Conservation (phyloP, 1,140 invertebrate genomes). For the Daktulosphaira vitifoliae region DNA sequence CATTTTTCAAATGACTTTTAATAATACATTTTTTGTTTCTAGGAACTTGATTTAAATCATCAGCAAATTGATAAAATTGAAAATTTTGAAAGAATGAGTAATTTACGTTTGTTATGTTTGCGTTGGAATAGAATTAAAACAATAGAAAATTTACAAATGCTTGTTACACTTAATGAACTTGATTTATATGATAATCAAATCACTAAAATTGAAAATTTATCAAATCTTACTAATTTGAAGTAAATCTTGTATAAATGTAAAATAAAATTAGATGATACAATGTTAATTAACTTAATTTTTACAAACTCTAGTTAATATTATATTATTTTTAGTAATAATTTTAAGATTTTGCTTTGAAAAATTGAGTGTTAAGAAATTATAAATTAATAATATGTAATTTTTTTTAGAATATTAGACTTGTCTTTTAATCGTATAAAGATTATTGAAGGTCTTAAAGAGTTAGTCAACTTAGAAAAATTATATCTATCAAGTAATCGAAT, state of each 20-base stretch:
- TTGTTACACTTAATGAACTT: slow-evolving; percentile 70
- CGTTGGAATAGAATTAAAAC: slow-evolving; percentile 93
- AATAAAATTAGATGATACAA: background rate
- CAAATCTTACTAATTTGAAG: slow-evolving; percentile 79
- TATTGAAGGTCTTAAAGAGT: slow-evolving; percentile 74
- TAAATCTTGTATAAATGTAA: slow-evolving; percentile 52
- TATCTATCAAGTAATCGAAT: slow-evolving; percentile 93
- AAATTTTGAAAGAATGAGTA: slow-evolving; percentile 64
- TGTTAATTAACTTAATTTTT: too few relatives aligned
- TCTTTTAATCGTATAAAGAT: slow-evolving; percentile 94
- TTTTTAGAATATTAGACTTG: slow-evolving; percentile 74
- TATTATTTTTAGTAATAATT: too few relatives aligned
- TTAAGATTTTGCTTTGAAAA: too few relatives aligned
- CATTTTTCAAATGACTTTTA: too few relatives aligned
- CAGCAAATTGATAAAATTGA: slow-evolving; percentile 70
- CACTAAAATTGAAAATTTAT: slow-evolving; percentile 78
- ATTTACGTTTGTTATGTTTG: slow-evolving; percentile 71
- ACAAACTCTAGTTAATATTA: too few relatives aligned
- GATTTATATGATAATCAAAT: slow-evolving; percentile 98
- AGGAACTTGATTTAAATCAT: slow-evolving; percentile 82
- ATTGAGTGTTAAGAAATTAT: too few relatives aligned
- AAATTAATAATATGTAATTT: too few relatives aligned
- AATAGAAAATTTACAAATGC: slow-evolving; percentile 74
- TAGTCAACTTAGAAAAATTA: slow-evolving; percentile 75
- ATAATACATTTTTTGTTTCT: slow-evolving; percentile 34